Evolutionary conservation across 2,113 vertebrate species (phyloP), one percentile per base, ranked within the genome.

Genomic region (Speoplatyrhinus poulsoni): DNA sequence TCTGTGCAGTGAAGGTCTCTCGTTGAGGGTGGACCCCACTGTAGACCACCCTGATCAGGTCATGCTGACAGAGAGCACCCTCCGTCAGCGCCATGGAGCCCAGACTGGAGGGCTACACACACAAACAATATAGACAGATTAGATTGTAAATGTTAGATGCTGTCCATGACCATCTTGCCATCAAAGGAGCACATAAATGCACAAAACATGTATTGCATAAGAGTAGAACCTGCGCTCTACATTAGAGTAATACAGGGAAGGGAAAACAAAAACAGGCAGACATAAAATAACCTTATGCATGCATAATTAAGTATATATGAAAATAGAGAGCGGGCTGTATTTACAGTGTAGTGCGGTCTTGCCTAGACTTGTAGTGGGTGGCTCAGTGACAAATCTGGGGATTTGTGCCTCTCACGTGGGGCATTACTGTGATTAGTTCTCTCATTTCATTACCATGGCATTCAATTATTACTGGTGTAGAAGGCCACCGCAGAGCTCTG

Each of bases 1-100:
- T 99, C 89, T 99, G 98, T 33, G 98, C 98, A 52, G 98, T 99
- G 90, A 99, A 98, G 46, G 96, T 98, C 92, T 99, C 98, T 88
- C 97, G 95, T 82, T 99, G 98, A 75, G 96, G 96, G 88, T 98
- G 98, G 84, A 98, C 93, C 80, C 97, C 96, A 59, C 96, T 97
- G 90, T 98, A 99, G 83, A 98, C 96, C 80, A 99, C 97, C 78
- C 94, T 89, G 92, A 98, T 96, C 82, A 98, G 94, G 86, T 98
- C 98, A 68, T 98, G 97, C 67, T 98, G 97, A 92, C 95, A 95
- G 3, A 99, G 91, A 0, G 97, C 98, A 69, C 96, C 96, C 88
- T 99, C 97, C 1, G 97, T 98, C 91, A 99, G 88, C 75, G 95
- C 98, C 95, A 98, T 98, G 73, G 98, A 96, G 71, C 98, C 98